phyloP scores from a whole-genome alignment of 1,140 invertebrate genomes.

The Trachymyrmex cornetzi region DNA sequence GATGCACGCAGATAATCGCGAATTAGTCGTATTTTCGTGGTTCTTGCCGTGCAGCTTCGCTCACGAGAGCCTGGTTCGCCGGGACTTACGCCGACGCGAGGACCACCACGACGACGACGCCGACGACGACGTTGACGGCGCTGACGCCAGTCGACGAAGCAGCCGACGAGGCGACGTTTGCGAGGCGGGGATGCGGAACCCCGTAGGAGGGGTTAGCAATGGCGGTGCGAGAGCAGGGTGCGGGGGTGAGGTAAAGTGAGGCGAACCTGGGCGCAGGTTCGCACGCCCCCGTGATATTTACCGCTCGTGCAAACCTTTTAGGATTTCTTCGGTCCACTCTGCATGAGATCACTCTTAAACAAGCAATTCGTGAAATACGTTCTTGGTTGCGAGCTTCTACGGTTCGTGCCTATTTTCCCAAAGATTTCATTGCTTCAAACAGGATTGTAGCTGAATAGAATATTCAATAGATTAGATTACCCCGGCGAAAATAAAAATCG shows the following conservation, averaged over 20 bases:
- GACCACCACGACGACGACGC: conserved; percentile 52
- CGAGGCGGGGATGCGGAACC: conserved; percentile 67
- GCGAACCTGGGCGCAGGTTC: conserved; percentile 73
- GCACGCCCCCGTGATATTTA: conserved; percentile 53
- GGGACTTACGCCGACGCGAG: conserved; percentile 22
- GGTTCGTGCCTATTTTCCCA: not conserved
- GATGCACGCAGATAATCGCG: not conserved
- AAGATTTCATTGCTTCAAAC: not conserved
- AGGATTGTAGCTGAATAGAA: not conserved
- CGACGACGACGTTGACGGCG: conserved; percentile 65
- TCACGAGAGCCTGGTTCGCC: not conserved
- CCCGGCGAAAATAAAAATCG: too few relatives aligned
- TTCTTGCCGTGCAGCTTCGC: not conserved
- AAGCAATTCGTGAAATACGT: not conserved
- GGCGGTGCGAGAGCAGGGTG: conserved; percentile 59
- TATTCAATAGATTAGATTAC: not conserved
- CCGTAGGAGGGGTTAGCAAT: conserved; percentile 57
- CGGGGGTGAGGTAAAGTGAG: conserved; percentile 36
- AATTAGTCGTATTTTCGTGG: not conserved
- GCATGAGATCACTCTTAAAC: conserved; percentile 18
- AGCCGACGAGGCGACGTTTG: conserved; percentile 63
- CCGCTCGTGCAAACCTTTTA: conserved; percentile 30
- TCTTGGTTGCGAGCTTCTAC: not conserved
- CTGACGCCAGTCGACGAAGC: conserved; percentile 68
- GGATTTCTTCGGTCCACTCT: conserved; percentile 19